Base-by-base conservation (phyloP, 2,797 vertebrate genomes). In the Poeciliopsis gracilis region DNA sequence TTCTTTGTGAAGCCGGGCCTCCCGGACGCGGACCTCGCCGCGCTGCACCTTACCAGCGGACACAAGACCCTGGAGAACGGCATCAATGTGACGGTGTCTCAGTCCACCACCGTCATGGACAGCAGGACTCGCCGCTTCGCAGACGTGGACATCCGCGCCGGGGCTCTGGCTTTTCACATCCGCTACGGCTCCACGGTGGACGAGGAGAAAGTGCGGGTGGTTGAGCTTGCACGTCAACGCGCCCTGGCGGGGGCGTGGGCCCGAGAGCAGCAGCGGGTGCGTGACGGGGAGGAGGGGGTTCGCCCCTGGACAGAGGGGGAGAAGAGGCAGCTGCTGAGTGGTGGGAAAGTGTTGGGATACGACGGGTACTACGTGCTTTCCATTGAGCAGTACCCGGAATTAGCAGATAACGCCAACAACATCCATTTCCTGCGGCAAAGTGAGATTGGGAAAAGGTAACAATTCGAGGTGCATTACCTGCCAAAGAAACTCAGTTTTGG, bases 401-500 rank as follows among this genome's bases (percentile, higher is more conserved):
- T 99, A 92, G 97, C 98, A 57, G 98, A 99, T 96, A 99, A 97
- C 20, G 96, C 97, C 78, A 98, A 98, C 93, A 99, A 99, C 93
- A 97, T 99, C 93, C 98, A 99, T 92, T 99, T 99, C 94, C 97
- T 99, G 80, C 95, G 98, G 94, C 98, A 99, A 95, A 99, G 97
- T 83, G 98, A 99, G 95, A 99, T 99, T 84, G 98, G 98, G 75
- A 98, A 97, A 92, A 99, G 98, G 98, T 99, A 99, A 99, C 98
- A 96, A 95, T 95, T 92, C 92, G 93, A 96, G 93, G 93, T 92
- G 93, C 88, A 89, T 87, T 92, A 91, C 93, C 95, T 96, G 95
- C 96, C 96, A 96, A 96, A 96, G 96, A 96, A 93, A 96, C 95
- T 86, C 59, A 20, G 91, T 95, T 94, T 96, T 90, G 89, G 90